Evolutionary conservation across 37 sponge, comb jelly and placozoan species (phyloP).

Genomic region (Eunapius fragilis): DNA sequence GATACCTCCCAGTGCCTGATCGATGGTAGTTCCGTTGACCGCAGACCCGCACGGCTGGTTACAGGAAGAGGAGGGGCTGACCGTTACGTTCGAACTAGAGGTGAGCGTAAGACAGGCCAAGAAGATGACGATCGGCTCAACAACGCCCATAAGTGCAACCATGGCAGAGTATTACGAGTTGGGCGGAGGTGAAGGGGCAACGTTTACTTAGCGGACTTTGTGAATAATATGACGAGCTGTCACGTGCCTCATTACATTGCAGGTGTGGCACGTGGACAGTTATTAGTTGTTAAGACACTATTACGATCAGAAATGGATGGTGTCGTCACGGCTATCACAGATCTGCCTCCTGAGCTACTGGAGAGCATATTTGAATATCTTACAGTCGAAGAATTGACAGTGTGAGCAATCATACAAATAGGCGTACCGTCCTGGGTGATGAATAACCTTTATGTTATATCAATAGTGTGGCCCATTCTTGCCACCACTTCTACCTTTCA

Average conservation of each 20-base stretch:
- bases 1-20: constrained; percentile 19
- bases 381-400: constrained; percentile 1
- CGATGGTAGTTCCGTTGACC: neutral
- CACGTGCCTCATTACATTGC: no score
- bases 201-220: no score
- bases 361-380: constrained; percentile 1
- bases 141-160: neutral
- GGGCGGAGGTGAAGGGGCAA: neutral
- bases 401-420: neutral
- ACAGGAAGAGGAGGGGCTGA: neutral
- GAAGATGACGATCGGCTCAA: neutral
- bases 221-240: no score
- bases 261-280: no score
- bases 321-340: no score
- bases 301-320: no score
- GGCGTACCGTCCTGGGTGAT: no score
- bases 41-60: neutral
- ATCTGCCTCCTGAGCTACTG: constrained; percentile 2
- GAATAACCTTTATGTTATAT: neutral
- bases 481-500: neutral
- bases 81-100: neutral
- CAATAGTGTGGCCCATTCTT: constrained; percentile 2
- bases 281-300: no score
- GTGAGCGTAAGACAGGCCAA: neutral
- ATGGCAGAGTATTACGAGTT: neutral